Evolutionary conservation across 2,797 vertebrate genomes (phyloP), one percentile per base, ranked within the genome.

Genomic region (Sebastes taczanowskii): DNA sequence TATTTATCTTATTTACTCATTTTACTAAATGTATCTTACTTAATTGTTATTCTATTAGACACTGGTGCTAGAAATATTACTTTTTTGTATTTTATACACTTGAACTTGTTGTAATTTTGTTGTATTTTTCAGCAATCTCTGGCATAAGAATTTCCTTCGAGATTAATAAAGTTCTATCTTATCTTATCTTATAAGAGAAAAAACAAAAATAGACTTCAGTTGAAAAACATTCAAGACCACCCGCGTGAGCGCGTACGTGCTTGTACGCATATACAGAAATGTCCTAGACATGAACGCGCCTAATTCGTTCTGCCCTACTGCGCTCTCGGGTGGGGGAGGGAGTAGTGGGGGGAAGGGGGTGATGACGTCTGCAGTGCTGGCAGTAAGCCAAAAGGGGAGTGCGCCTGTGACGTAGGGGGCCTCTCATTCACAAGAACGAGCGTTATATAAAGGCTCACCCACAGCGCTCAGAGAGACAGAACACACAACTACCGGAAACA

Each of bases 321-420:
- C 34, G 16, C 32, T 49, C 46, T 16, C 0, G 2, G 2, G 11
- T 16, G 20, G 1, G n/a, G 25, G 38, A 6, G 14, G 14, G 22
- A 23, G 23, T 23, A 23, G 23, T 23, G 23, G 38, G 3, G 3
- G 27, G 35, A 16, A 11, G 13, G 35, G 30, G 42, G 14, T 14
- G 34, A 88, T 95, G 95, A 96, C 95, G 95, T 96, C 81, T 5
- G 78, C 73, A 27, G 18, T 1, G 13, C 34, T 82, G 95, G 93
- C 91, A 46, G 20, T 8, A 3, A 25, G 90, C 94, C 94, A 46
- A 1, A 90, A 25, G 5, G 53, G 56, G 72, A 94, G 94, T 90
- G 92, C 94, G 0, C 14, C 0, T 5, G 3, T 90, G 88, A 94
- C 95, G 95, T 95, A 84, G 89, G 35, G 1, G 6, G 1, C 5